These are phyloP conservation scores for Tapirus indicus DNA, from an alignment of 2,797 vertebrate genomes.

Conservation along the genomic window DNA sequence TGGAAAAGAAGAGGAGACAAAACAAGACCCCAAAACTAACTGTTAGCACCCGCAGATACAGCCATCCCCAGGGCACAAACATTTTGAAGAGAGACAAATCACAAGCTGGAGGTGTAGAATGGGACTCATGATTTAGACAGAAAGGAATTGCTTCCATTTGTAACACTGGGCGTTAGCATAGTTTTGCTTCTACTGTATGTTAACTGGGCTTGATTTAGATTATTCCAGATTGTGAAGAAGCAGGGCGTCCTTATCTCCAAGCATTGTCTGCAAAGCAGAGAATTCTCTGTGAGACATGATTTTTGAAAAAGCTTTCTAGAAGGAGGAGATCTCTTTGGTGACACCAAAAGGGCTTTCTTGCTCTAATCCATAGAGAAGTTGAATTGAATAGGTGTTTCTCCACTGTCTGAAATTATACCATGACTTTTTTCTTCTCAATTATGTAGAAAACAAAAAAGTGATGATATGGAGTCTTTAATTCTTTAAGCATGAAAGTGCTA, in stretches of 20 bases:
- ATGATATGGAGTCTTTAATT: conserved; percentile 1
- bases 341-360: background rate
- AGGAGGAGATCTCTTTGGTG: background rate
- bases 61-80: background rate
- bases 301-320: background rate
- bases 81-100: background rate
- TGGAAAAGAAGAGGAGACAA: background rate
- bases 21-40: background rate
- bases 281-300: background rate
- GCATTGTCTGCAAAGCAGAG: background rate
- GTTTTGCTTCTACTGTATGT: background rate
- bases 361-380: background rate
- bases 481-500: background rate
- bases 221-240: background rate
- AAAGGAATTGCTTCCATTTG: background rate
- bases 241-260: background rate
- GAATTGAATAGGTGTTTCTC: background rate
- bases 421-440: background rate
- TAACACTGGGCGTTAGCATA: background rate
- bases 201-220: background rate
- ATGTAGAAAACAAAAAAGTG: background rate
- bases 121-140: background rate
- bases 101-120: background rate
- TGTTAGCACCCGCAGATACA: background rate
- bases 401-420: background rate